Evolutionary conservation across 2,888 invertebrate species (phyloP).

Genomic region (Trichopoda pennipes): DNA sequence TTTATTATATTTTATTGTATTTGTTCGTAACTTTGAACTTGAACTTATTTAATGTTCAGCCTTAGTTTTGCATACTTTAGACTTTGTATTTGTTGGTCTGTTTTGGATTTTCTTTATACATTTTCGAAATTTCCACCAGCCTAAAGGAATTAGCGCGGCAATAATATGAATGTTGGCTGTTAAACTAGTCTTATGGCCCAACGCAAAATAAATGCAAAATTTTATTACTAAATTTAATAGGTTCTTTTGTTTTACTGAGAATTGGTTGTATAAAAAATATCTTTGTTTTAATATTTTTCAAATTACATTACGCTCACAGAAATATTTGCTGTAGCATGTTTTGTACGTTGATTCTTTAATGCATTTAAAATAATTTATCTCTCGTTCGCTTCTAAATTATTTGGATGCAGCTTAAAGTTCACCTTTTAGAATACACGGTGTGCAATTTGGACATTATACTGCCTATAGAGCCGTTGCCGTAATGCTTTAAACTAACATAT

Average conservation of each 20-base stretch:
- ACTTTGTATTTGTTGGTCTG: conserved; percentile 11
- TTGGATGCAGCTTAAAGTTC: too few relatives aligned
- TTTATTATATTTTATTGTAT: conserved; percentile 48
- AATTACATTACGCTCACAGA: too few relatives aligned
- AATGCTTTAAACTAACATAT: too few relatives aligned
- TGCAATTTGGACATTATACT: too few relatives aligned
- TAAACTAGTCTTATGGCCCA: conserved; percentile 42
- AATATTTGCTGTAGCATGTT: too few relatives aligned
- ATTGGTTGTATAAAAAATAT: background rate
- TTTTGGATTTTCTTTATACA: background rate
- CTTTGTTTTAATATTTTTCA: too few relatives aligned
- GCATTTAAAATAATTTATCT: too few relatives aligned
- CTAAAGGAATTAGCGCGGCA: conserved; percentile 54
- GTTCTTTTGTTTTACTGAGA: conserved; percentile 31
- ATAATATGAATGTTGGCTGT: conserved; percentile 51
- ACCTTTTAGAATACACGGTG: too few relatives aligned
- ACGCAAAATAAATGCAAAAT: conserved; percentile 37
- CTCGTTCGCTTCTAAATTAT: too few relatives aligned
- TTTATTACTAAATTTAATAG: conserved; percentile 48
- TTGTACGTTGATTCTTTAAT: background rate
- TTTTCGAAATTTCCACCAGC: conserved; percentile 30
- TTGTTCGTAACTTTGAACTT: conserved; percentile 66
- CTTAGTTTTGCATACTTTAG: conserved; percentile 59
- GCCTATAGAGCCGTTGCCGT: too few relatives aligned
- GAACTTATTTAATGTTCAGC: conserved; percentile 61